Evolutionary conservation across 2,797 vertebrate species (phyloP).

Genomic region (Rhinogobio ventralis): DNA sequence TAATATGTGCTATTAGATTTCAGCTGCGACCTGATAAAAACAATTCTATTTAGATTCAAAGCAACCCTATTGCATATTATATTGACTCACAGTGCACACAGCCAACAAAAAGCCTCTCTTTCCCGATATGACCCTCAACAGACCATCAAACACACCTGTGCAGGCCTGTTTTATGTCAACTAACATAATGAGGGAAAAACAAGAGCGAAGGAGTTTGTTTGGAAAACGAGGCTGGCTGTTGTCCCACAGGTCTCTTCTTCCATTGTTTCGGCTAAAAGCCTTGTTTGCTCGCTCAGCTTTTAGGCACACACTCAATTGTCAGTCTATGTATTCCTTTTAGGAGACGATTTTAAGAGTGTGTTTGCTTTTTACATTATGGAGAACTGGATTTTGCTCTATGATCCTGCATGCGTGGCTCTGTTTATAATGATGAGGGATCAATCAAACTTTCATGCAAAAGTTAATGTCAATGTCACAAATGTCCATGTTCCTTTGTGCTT

Average conservation of each 20-base stretch:
- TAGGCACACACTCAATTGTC: constrained; percentile 70
- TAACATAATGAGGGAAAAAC: constrained; percentile 69
- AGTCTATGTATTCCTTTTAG: constrained; percentile 65
- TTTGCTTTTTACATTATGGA: constrained; percentile 32
- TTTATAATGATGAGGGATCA: constrained; percentile 22
- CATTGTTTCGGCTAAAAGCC: constrained; percentile 75
- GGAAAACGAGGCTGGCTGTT: constrained; percentile 75
- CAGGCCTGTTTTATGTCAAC: constrained; percentile 65
- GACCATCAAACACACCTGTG: constrained; percentile 79
- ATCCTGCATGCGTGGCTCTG: neutral
- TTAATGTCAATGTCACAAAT: constrained; percentile 23
- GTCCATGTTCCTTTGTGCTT: constrained; percentile 18
- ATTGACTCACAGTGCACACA: constrained; percentile 52
- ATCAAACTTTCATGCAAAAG: neutral
- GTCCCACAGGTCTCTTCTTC: constrained; percentile 71
- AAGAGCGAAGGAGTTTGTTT: constrained; percentile 77
- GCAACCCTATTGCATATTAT: constrained; percentile 39
- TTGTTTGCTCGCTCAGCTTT: constrained; percentile 63
- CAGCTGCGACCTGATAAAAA: neutral
- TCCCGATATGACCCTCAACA: constrained; percentile 57
- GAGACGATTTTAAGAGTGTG: constrained; percentile 64
- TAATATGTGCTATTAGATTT: neutral
- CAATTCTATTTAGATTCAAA: constrained; percentile 47
- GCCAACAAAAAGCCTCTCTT: constrained; percentile 39
- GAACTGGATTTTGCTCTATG: constrained; percentile 25